phyloP scores from a whole-genome alignment of 2,797 vertebrate species.

The Sebastes itinus region DNA sequence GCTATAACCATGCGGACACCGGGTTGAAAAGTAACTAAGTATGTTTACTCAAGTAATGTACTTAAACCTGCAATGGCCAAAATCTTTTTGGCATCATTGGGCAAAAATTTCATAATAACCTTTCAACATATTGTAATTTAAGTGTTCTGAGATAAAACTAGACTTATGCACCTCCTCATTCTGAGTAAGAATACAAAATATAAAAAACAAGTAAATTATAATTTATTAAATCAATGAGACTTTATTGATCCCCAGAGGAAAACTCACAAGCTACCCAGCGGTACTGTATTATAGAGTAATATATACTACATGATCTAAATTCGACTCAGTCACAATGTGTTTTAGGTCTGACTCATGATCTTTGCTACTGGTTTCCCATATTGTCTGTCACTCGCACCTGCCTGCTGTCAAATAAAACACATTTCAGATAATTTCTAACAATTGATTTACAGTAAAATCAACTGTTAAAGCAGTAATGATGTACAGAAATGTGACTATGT shows the following conservation, averaged over 20 bases:
- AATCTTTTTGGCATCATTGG: too few relatives aligned
- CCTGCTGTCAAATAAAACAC: not conserved
- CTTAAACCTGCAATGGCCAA: not conserved
- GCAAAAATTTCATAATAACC: too few relatives aligned
- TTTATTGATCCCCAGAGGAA: too few relatives aligned
- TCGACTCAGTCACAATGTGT: not conserved
- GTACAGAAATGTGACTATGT: not conserved
- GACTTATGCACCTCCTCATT: too few relatives aligned
- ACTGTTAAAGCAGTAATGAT: not conserved
- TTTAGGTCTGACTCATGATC: not conserved
- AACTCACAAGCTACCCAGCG: too few relatives aligned
- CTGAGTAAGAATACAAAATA: too few relatives aligned
- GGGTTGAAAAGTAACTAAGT: not conserved
- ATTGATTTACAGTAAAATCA: not conserved
- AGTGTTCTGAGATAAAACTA: too few relatives aligned
- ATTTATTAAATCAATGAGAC: accelerated
- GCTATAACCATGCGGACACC: not conserved
- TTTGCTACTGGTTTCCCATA: not conserved
- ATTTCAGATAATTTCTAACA: not conserved
- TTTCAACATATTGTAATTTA: too few relatives aligned
- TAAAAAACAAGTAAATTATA: too few relatives aligned
- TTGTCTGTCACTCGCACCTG: not conserved
- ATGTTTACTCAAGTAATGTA: not conserved
- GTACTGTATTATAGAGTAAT: too few relatives aligned
- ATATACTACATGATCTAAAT: not conserved